Evolutionary conservation across 2,888 invertebrate species (phyloP), one percentile per base, ranked within the genome.

Genomic region (Coleophora flavipennella): DNA sequence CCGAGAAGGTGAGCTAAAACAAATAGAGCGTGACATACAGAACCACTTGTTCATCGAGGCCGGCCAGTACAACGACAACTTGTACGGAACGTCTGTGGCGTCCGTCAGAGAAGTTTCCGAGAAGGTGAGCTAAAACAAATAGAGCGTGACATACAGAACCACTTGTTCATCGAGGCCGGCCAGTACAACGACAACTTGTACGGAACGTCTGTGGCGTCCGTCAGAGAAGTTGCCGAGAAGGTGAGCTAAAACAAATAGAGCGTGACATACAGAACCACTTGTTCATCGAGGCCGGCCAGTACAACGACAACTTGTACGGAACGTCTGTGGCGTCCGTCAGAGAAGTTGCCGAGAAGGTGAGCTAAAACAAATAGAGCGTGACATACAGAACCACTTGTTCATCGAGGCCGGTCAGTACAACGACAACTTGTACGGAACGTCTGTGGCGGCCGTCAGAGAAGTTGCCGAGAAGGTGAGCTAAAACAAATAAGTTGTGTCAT

Each of bases 341-440:
- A 59, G 97, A 98, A 80, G 98, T 99, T 39, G 97, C 98, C 46
- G 95, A 96, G 68, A 95, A 96, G 88, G 93, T 93, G 53, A n/a
- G n/a, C n/a, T n/a, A n/a, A n/a, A n/a, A n/a, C n/a, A n/a, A n/a
- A n/a, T n/a, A n/a, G n/a, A n/a, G n/a, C n/a, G n/a, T n/a, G n/a
- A n/a, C n/a, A n/a, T n/a, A n/a, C n/a, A n/a, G n/a, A n/a, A 97
- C 86, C 98, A 99, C 75, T 85, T 98, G 70, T 99, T 99, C 85
- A 99, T 99, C 52, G 99, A 99, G 85, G 99, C 99, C 42, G 99
- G 99, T 42, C 98, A 99, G 85, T 99, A 99, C 86, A 99, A 99
- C 87, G 98, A 98, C 69, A 99, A 99, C 86, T 88, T 99, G 58
- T 99, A 99, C 80, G 99, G 99, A 38, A 99, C 99, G 34, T 97